Evolutionary conservation across 2,888 invertebrate genomes (phyloP), one percentile per base, ranked within the genome.

Genomic region (Aphidius colemani): DNA sequence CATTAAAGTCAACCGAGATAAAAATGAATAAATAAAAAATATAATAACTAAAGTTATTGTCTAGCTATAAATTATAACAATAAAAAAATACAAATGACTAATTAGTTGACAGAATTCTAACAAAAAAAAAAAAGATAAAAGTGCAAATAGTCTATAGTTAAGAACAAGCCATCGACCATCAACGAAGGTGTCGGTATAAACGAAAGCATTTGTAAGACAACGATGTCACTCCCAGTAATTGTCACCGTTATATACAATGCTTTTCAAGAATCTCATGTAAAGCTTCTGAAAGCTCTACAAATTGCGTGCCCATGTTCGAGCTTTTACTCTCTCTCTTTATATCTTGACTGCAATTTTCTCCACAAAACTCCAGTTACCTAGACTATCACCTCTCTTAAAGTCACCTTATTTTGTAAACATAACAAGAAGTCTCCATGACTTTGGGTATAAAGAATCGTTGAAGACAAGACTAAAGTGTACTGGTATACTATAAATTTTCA

Each of bases 261-360:
- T 74, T 69, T 70, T 71, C 70, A 68, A 66, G 66, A 68, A 66
- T 70, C 64, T 67, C 61, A 70, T 72, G 72, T 71, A 74, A 75
- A 77, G 75, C 75, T 73, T 68, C 70, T 74, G 73, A 77, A 76
- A 76, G 74, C 76, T 76, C 75, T 70, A 76, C 75, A 78, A 78
- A 78, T 78, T 77, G 74, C 74, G 74, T 71, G 69, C 71, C 70
- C 30, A 30, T 30, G 30, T 30, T 30, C 2, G 3, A 68, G 69
- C 71, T 68, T 67, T 69, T 66, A 67, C 69, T 69, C 65, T 65
- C 8, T 44, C 44, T 13, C 56, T 18, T 56, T 44, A 30, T 30
- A 5, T 30, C 30, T 30, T 30, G 5, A 30, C 30, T 30, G 30
- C 30, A 30, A 30, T 30, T 56, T 13, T 48, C 48, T 48, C 8